phyloP scores from a whole-genome alignment of 2,888 invertebrate species.

The Brachylomia viminalis region DNA sequence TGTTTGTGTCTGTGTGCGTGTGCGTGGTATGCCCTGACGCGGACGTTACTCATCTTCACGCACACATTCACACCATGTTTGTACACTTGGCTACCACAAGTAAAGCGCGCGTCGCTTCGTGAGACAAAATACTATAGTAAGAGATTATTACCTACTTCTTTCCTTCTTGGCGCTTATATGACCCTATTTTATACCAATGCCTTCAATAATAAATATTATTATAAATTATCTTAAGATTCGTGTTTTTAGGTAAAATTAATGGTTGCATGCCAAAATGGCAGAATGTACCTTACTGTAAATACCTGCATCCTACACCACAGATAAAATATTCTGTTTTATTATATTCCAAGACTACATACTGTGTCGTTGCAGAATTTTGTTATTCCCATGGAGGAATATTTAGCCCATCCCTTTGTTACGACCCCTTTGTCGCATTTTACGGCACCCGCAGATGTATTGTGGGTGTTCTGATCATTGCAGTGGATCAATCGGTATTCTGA shows the following conservation, averaged over 20 bases:
- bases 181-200: neutral
- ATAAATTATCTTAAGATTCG: neutral
- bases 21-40: too few species aligned
- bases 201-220: too few species aligned
- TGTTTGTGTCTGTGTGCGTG: too few species aligned
- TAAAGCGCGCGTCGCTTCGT: too few species aligned
- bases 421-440: neutral
- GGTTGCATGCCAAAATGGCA: neutral
- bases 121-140: neutral
- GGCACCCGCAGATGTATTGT: neutral
- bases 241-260: neutral
- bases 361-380: neutral
- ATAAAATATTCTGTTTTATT: neutral
- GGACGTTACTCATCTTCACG: too few species aligned
- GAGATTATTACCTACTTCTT: neutral
- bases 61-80: too few species aligned
- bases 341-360: too few species aligned
- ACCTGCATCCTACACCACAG: neutral
- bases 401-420: neutral
- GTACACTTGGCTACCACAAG: too few species aligned
- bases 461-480: neutral
- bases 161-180: too few species aligned
- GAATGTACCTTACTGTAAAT: neutral
- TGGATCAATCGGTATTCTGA: neutral
- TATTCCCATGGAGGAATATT: neutral